Conservation (phyloP, 2,797 vertebrate species). For the Diplodus puntazzo region DNA sequence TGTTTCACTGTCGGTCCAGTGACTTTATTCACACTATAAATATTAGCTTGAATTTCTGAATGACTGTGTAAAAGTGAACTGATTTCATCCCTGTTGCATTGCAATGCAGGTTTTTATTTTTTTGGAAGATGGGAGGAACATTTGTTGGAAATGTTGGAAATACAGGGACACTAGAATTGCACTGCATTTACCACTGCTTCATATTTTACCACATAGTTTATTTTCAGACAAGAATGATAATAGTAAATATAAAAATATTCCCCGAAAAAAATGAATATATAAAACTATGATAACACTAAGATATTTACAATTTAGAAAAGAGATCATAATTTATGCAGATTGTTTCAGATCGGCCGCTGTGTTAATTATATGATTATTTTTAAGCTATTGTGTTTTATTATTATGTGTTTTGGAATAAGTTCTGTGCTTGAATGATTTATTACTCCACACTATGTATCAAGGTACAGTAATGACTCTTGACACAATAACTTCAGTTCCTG, state of each 20-base stretch:
- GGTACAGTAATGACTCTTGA: constrained; percentile 59
- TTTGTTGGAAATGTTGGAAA: constrained; percentile 41
- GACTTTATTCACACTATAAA: constrained; percentile 45
- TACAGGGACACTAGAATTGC: constrained; percentile 51
- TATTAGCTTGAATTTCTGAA: constrained; percentile 38
- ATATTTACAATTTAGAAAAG: constrained; percentile 1
- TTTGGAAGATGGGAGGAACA: constrained; percentile 29
- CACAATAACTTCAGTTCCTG: constrained; percentile 49
- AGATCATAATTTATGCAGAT: constrained; percentile 26
- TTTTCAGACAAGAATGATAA: constrained; percentile 52
- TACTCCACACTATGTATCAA: constrained; percentile 65
- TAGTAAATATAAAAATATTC: constrained; percentile 10
- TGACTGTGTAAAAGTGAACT: constrained; percentile 44
- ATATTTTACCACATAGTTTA: constrained; percentile 63
- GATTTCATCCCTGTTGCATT: constrained; percentile 38
- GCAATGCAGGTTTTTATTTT: constrained; percentile 22
- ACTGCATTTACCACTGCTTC: constrained; percentile 72
- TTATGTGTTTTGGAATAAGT: constrained; percentile 58
- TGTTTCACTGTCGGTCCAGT: constrained; percentile 48
- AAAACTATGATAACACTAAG: constrained; percentile 1
- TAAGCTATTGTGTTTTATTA: constrained; percentile 54
- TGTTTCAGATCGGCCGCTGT: constrained; percentile 55
- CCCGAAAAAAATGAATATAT: constrained; percentile 16
- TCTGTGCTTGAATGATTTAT: constrained; percentile 66
- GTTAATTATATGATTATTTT: constrained; percentile 47